Evolutionary conservation across 1,140 invertebrate genomes (phyloP), one percentile per base, ranked within the genome.

Genomic region (Prorops nasuta): DNA sequence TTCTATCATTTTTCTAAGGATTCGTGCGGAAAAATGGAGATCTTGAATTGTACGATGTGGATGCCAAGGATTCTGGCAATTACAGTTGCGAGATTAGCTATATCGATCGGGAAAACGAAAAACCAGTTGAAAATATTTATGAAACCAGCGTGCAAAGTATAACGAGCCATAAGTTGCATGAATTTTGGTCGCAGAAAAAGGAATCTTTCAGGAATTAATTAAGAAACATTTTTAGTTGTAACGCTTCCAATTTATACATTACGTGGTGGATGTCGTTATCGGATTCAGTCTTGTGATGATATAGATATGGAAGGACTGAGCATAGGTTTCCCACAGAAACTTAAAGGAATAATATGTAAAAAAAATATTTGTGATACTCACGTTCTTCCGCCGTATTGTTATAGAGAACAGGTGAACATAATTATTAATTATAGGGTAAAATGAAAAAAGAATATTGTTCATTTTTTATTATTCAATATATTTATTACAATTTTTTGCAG

Each of bases 81-180:
- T 74, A 74, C 57, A 66, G 61, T 1, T 74, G 71, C 44, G 49
- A 60, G 19, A 58, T 71, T 31, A 69, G 52, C 12, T 72, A 71
- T 50, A 61, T 64, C 21, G 64, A 70, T 52, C 67, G 70, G 16
- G 70, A 72, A 41, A 71, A 67, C 46, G 69, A 71, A 35, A 64
- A 71, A 40, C 49, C 59, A 22, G 56, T 71, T 22, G 42, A 61
- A 32, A 63, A 56, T 44, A 46, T 56, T 43, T 72, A 70, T 43
- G 50, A 56, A 47, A 66, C 67, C 37, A 58, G 49, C 41, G 54
- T 72, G 21, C 56, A 63, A 62, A 65, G 65, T 70, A 47, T 41
- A 45, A 50, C 19, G 8, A 16, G 12, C n/a, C 32, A 10, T 22
- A 44, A 42, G 14, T 22, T 8, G 14, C 3, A 41, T 41, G n/a